These are phyloP conservation scores for Edolisoma coerulescens DNA, from an alignment of 2,113 vertebrate species.

Conservation along the genomic window DNA sequence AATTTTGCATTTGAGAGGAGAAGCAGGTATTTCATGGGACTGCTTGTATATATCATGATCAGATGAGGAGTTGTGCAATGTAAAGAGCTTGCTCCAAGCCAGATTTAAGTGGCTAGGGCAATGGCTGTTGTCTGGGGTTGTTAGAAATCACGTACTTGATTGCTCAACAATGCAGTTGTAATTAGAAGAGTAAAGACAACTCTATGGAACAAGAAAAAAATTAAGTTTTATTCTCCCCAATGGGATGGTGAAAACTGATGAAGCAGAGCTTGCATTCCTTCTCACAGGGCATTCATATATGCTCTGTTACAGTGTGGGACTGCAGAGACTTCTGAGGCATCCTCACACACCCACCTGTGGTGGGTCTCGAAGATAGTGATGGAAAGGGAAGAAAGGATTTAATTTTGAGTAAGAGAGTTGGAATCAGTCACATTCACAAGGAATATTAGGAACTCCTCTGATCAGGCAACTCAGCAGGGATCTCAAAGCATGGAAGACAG, in stretches of 20 bases:
- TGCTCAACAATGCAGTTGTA: slow-evolving; percentile 39
- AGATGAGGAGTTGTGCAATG: not conserved
- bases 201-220: slow-evolving; percentile 33
- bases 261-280: slow-evolving; percentile 4
- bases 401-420: not conserved
- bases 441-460: not conserved
- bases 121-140: not conserved
- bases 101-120: not conserved
- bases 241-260: not conserved
- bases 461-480: not conserved
- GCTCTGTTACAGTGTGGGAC: not conserved
- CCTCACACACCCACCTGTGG: not conserved
- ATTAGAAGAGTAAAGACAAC: slow-evolving; percentile 47
- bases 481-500: not conserved
- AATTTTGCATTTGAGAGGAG: not conserved
- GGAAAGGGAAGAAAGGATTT: not conserved
- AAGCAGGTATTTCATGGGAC: not conserved
- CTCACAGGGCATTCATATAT: not conserved
- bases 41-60: not conserved
- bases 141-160: slow-evolving; percentile 13
- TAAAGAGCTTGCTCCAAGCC: not conserved
- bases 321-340: not conserved
- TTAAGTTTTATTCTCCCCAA: not conserved
- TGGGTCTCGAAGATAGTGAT: not conserved
- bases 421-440: not conserved